Percentiles rank a stretch among this genome's conserved stretches.
These are phyloP conservation scores for Micrasema minimum DNA, from an alignment of 1,140 invertebrate genomes.

Conservation along the genomic window DNA sequence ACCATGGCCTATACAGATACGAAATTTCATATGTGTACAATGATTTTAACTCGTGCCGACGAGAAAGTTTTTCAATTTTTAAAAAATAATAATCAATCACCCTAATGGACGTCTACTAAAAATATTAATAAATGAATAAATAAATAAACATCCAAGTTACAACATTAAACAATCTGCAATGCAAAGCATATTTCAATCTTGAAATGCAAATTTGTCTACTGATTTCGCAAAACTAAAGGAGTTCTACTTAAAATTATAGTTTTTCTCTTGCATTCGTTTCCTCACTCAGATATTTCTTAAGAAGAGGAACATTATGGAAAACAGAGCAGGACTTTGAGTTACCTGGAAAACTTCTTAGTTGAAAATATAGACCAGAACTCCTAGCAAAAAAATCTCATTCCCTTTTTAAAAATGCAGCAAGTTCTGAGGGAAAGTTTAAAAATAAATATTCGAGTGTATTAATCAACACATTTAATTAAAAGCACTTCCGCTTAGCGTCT, in stretches of 20 bases:
- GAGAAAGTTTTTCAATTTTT: no score
- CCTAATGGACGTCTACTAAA: no score
- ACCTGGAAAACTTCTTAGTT: conserved; percentile 7
- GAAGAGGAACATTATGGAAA: conserved; percentile 21
- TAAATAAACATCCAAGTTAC: no score
- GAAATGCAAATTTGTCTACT: conserved; percentile 37
- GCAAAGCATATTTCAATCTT: conserved; percentile 31
- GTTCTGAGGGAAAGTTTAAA: not conserved
- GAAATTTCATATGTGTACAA: no score
- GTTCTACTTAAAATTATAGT: conserved; percentile 19
- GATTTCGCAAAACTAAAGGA: conserved; percentile 30
- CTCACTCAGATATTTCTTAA: conserved; percentile 4
- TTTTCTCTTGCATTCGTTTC: conserved; percentile 14
- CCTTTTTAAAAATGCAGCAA: conserved; percentile 7
- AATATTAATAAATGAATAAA: no score
- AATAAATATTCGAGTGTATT: not conserved
- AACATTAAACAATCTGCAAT: conserved; percentile 1
- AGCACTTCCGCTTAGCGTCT: not conserved
- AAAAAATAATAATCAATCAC: not conserved
- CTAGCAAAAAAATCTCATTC: conserved; percentile 16
- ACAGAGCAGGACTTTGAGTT: not conserved
- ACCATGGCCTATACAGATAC: no score
- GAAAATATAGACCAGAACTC: not conserved
- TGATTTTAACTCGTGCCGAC: no score
- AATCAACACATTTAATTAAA: conserved; percentile 5